These are phyloP conservation scores for Petrocephalus sullivani DNA, from an alignment of 2,797 vertebrate species.

Conservation along the genomic window DNA sequence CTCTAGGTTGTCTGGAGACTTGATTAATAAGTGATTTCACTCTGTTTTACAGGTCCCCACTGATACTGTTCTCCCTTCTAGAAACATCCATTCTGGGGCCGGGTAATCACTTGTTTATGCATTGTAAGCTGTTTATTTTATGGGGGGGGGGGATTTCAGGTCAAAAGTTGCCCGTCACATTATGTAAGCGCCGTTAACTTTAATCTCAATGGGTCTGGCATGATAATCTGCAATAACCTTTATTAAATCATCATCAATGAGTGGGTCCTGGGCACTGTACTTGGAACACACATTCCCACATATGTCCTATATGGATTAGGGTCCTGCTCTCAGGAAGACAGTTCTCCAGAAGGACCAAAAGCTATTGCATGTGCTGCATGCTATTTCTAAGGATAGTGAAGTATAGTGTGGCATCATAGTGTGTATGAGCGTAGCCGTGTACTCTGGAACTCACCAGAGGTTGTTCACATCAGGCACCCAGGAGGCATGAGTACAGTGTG, in stretches of 20 bases:
- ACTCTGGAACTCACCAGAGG: neutral
- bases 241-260: neutral
- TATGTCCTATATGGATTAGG: neutral
- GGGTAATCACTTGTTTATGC: constrained; percentile 6
- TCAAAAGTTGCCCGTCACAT: neutral
- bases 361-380: neutral
- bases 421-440: neutral
- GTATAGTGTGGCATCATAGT: neutral
- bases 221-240: neutral
- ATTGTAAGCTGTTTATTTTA: constrained; percentile 24
- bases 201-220: constrained; percentile 4
- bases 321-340: neutral
- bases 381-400: neutral
- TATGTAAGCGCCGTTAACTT: constrained; percentile 24
- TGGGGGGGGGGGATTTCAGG: neutral
- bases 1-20: constrained; percentile 56
- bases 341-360: neutral
- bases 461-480: neutral
- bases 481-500: neutral
- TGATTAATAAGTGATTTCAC: constrained; percentile 68
- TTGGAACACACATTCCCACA: neutral
- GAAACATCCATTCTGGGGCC: constrained; percentile 30
- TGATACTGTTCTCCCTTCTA: constrained; percentile 37
- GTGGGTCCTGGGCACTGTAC: neutral
- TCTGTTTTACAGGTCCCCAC: constrained; percentile 49